Base-by-base conservation (phyloP, 2,113 vertebrate species). In the Trochalopteron elliotii region DNA sequence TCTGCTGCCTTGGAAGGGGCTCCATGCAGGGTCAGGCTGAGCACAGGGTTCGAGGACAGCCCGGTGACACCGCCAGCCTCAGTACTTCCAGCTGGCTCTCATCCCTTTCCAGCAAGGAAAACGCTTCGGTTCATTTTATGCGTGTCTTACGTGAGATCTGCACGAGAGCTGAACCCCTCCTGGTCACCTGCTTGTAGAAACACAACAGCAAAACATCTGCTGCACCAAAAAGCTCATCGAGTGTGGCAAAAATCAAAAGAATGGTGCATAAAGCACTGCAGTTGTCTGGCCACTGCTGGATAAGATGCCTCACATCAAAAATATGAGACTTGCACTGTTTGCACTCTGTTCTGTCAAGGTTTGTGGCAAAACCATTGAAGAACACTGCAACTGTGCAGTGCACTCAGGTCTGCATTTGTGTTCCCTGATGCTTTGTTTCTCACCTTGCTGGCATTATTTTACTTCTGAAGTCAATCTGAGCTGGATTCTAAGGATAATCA, bases 41-140 rank as follows among this genome's bases (percentile, higher is more conserved):
- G 63, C 25, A 3, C 37, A 10, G 21, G 4, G 2, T 4, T 30
- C 0, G 2, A 6, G 56, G 3, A 15, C 16, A 47, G 74, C 25
- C 44, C 55, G 21, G 28, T 40, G 52, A 25, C 67, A 24, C 20
- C 21, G 9, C 31, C 50, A 27, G 11, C 20, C 33, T 7, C 65
- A 7, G 1, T 21, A 2, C 27, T 61, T 37, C n/a, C 17, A 21
- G n/a, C 31, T 22, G 25, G 20, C 17, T 72, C 17, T 4, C 56
- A 15, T 35, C 24, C 35, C 27, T 87, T 25, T 15, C 61, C 61
- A 35, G 45, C 33, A n/a, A 33, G 14, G 37, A 60, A 39, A 68
- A 10, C 44, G 49, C 23, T 71, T 19, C 45, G 1, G 12, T 22
- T 42, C 27, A 3, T 49, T 61, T 44, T 11, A 2, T 1, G 8